Percentiles rank a stretch among this genome's conserved stretches.
These are phyloP conservation scores for Acipenser transmontanus DNA, from an alignment of 2,797 vertebrate species.

Conservation along the genomic window DNA sequence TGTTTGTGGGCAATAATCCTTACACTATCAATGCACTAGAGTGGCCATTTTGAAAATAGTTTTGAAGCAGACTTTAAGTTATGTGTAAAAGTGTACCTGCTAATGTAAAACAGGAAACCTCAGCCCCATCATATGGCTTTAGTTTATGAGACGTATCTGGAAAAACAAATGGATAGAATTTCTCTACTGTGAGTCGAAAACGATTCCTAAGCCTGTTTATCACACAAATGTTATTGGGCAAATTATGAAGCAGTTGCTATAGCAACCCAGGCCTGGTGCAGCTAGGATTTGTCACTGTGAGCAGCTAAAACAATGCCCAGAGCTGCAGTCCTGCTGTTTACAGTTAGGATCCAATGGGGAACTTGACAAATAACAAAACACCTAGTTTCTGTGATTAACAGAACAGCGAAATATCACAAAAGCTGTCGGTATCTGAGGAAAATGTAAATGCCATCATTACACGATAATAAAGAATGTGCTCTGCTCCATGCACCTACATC, in stretches of 20 bases:
- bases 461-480: neutral
- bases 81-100: constrained; percentile 10
- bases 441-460: constrained; percentile 5
- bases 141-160: constrained; percentile 22
- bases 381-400: constrained; percentile 40
- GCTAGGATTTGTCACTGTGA: constrained; percentile 35
- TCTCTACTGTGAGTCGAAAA: constrained; percentile 38
- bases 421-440: constrained; percentile 4
- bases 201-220: constrained; percentile 47
- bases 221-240: constrained; percentile 42
- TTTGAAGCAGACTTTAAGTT: too few relatives aligned
- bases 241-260: constrained; percentile 45
- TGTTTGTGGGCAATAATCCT: too few relatives aligned
- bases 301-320: constrained; percentile 40
- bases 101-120: constrained; percentile 38
- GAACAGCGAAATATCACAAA: constrained; percentile 19
- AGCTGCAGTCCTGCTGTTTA: constrained; percentile 29
- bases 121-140: constrained; percentile 21
- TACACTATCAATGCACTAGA: too few relatives aligned
- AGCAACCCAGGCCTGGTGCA: constrained; percentile 32
- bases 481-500: neutral
- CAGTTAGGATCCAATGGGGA: constrained; percentile 25
- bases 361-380: constrained; percentile 40
- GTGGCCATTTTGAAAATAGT: too few relatives aligned
- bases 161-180: constrained; percentile 27